These are phyloP conservation scores for Drosophila lacteicornis DNA, from an alignment of 1,140 invertebrate species.

Conservation along the genomic window DNA sequence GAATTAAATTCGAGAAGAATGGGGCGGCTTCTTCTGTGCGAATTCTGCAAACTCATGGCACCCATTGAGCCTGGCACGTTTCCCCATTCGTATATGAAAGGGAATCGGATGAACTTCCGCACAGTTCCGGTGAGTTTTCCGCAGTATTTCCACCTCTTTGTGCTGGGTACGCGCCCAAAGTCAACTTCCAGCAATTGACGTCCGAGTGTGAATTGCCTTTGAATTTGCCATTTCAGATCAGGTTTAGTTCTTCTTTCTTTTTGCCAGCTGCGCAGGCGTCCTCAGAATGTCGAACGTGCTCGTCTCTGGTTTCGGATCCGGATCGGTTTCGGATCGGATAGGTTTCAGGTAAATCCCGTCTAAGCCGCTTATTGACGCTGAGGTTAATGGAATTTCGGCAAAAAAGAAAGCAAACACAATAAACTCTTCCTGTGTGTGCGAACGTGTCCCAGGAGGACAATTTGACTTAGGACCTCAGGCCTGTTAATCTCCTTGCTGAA, in stretches of 20 bases:
- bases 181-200: slow-evolving; percentile 78
- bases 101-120: slow-evolving; percentile 64
- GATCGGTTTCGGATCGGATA: slow-evolving; percentile 27
- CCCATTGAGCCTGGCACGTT: slow-evolving; percentile 53
- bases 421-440: slow-evolving; percentile 40
- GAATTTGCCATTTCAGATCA: slow-evolving; percentile 61
- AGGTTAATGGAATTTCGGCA: slow-evolving; percentile 75
- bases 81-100: slow-evolving; percentile 11
- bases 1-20: slow-evolving; percentile 54
- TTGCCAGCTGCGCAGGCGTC: slow-evolving; percentile 75
- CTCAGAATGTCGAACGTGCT: slow-evolving; percentile 58
- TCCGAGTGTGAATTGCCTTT: slow-evolving; percentile 77
- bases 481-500: slow-evolving; percentile 75
- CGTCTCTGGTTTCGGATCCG: slow-evolving; percentile 15
- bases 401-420: slow-evolving; percentile 57
- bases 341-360: slow-evolving; percentile 66
- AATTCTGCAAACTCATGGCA: slow-evolving; percentile 62
- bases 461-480: slow-evolving; percentile 61
- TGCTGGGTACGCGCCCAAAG: slow-evolving; percentile 68
- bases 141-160: slow-evolving; percentile 37
- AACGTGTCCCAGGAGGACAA: slow-evolving; percentile 76
- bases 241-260: slow-evolving; percentile 21
- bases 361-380: slow-evolving; percentile 73
- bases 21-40: slow-evolving; percentile 2
- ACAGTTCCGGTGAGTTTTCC: slow-evolving; percentile 59